A percentile compares a stretch with the other conserved stretches of the same genome.
Evolutionary conservation across 2,888 invertebrate species (phyloP).

Genomic region (Rotaria sp.): DNA sequence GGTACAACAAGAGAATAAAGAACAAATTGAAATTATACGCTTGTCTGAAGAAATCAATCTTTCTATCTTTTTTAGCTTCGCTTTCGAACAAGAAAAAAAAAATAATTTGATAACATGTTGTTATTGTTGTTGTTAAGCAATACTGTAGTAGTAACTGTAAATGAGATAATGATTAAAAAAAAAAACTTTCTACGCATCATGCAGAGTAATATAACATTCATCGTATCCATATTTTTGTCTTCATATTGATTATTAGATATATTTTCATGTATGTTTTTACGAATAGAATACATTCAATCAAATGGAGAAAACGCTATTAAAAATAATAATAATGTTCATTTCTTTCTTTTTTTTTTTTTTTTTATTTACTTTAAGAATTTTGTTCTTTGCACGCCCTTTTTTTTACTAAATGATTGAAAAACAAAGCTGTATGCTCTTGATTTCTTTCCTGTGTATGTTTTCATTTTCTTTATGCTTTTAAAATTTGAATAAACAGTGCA

Average conservation of each 20-base stretch:
- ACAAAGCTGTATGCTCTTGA: background rate
- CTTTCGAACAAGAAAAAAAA: background rate
- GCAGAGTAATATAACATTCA: no score
- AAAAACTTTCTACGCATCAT: no score
- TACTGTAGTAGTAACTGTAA: background rate
- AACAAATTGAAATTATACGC: constrained; percentile 9
- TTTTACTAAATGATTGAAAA: background rate
- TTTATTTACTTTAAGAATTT: background rate
- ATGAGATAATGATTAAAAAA: background rate
- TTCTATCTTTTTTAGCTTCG: background rate
- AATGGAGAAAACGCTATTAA: no score
- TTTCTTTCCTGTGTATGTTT: background rate
- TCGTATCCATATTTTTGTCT: no score
- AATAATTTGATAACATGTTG: background rate
- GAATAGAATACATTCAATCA: no score
- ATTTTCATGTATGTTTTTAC: no score
- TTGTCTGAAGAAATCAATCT: background rate
- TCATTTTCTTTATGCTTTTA: background rate
- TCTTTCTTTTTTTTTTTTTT: background rate
- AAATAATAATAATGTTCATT: background rate
- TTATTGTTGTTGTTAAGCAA: background rate
- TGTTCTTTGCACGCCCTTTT: no score
- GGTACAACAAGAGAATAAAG: background rate
- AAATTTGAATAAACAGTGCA: background rate
- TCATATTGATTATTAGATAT: no score